Base-by-base conservation (phyloP, 2,797 vertebrate species). In the Neopelma chrysocephalum region DNA sequence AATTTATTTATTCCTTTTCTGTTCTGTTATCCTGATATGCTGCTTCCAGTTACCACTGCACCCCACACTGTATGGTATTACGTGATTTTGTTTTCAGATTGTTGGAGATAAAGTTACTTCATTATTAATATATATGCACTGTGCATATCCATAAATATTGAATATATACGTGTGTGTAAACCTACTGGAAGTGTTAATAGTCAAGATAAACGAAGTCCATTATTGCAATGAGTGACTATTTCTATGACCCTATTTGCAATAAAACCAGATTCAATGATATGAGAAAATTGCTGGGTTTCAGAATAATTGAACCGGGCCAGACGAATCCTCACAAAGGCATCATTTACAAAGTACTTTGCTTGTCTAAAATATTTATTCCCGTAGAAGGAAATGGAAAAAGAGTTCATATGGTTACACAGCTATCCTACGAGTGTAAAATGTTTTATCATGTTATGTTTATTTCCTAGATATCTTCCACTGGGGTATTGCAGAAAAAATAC, bases 1-100 rank as follows among this genome's bases (percentile, higher is more conserved):
- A 97, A 98, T 98, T 98, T 98, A 98, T 98, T 98, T 97, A 98
- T 98, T 92, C 95, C 84, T 90, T 69, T 96, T 96, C 95, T 97
- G 89, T 96, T 96, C 83, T 94, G 95, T 96, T 89, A 97, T 93
- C 90, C 89, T 92, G 94, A 97, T 97, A 89, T 83, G 87, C 87
- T 93, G 93, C 96, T 96, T 97, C 96, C 90, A 96, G 97, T 97
- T 97, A 97, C 97, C 87, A 47, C 38, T 61, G 89, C 94, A 97
- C 96, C 93, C 94, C 3, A 0, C 76, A 62, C 72, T 96, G 95
- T 96, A 96, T 95, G 95, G 93, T 95, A 80, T 97, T 97, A 96
- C 90, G 93, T 93, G 93, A 97, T 97, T 97, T 97, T 97, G 95
- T 97, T 97, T 97, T 97, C 95, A 94, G 95, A 96, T 96, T 97